Evolutionary conservation across 2,113 vertebrate genomes (phyloP).

Genomic region (Dinomys branickii): DNA sequence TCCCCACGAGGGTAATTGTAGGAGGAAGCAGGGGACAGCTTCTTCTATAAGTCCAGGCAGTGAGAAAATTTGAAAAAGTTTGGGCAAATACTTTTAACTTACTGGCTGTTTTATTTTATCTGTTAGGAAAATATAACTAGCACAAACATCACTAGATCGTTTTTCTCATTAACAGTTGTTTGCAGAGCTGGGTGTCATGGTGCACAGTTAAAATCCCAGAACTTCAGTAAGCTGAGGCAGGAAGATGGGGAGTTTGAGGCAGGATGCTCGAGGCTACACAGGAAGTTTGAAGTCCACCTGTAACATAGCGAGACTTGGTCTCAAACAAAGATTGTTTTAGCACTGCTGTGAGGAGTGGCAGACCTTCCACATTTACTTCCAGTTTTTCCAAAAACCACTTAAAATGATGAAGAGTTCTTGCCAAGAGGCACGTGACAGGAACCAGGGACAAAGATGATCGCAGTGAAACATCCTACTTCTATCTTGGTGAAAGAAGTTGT

Average conservation of each 20-base stretch:
- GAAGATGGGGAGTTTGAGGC: neutral
- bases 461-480: neutral
- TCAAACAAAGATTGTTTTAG: neutral
- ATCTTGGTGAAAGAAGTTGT: neutral
- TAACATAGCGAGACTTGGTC: neutral
- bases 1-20: neutral
- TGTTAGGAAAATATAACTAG: slow-evolving; percentile 4
- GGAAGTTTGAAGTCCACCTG: neutral
- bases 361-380: neutral
- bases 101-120: neutral
- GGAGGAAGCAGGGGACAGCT: neutral
- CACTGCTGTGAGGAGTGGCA: neutral
- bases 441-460: neutral
- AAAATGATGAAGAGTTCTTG: neutral
- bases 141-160: neutral
- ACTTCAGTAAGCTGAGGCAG: neutral
- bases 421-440: neutral
- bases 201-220: neutral
- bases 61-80: neutral
- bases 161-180: slow-evolving; percentile 10
- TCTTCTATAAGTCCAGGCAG: neutral
- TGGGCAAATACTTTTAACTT: neutral
- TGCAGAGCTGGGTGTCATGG: neutral
- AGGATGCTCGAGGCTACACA: neutral
- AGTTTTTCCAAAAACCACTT: neutral